These are phyloP conservation scores for Brachyopa scutellaris DNA, from an alignment of 2,888 invertebrate genomes.

Conservation along the genomic window DNA sequence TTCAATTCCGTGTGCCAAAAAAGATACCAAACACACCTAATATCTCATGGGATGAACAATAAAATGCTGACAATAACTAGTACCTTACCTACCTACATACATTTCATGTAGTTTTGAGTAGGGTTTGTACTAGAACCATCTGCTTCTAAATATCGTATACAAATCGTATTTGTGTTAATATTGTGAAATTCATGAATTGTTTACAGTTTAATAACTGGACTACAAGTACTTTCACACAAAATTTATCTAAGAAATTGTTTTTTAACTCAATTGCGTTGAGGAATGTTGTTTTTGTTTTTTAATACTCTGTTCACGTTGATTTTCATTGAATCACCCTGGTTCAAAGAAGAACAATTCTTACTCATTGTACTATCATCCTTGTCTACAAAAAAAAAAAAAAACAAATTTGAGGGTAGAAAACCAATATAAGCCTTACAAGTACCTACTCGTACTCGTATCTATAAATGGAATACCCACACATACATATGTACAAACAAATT, in stretches of 20 bases:
- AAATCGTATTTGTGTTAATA: too few species aligned
- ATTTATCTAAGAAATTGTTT: background rate
- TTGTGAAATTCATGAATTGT: too few species aligned
- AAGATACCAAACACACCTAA: too few species aligned
- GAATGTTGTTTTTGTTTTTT: background rate
- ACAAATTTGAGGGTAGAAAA: slow-evolving; percentile 17
- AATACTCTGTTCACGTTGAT: background rate
- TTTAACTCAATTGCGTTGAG: too few species aligned
- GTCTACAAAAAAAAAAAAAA: background rate
- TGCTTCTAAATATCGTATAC: too few species aligned
- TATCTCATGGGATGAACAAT: too few species aligned
- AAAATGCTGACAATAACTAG: too few species aligned
- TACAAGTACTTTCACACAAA: background rate
- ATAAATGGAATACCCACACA: slow-evolving; percentile 4
- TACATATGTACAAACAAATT: background rate
- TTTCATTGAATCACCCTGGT: background rate
- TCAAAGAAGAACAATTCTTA: background rate
- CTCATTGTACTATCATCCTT: background rate
- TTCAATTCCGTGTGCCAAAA: too few species aligned
- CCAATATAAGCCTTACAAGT: slow-evolving; percentile 10
- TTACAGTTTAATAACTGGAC: background rate
- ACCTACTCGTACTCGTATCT: too few species aligned
- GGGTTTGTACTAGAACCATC: too few species aligned
- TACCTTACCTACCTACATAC: too few species aligned
- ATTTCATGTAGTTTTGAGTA: too few species aligned